phyloP scores from a whole-genome alignment of 2,113 vertebrate genomes.

The Sphaerodactylus townsendi region DNA sequence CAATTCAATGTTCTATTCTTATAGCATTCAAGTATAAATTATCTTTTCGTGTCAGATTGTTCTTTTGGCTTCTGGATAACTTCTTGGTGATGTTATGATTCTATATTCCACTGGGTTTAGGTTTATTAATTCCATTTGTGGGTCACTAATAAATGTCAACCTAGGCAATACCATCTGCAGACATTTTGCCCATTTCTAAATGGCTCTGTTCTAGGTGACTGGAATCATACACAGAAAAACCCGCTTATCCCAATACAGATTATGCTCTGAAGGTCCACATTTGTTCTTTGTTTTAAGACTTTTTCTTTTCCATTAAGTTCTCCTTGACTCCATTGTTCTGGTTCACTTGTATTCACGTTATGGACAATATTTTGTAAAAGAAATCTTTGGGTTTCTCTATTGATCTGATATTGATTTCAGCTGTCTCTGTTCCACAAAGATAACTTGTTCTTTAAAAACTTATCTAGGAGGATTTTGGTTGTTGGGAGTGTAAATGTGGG shows the following conservation, averaged over 20 bases:
- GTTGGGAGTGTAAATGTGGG: not conserved
- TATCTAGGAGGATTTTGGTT: constrained; percentile 36
- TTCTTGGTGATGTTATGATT: not conserved
- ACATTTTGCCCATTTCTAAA: not conserved
- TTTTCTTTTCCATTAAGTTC: constrained; percentile 11
- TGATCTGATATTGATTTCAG: constrained; percentile 39
- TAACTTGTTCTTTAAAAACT: constrained; percentile 21
- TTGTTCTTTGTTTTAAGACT: constrained; percentile 11
- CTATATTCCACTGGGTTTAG: not conserved
- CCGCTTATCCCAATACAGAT: not conserved
- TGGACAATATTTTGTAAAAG: not conserved
- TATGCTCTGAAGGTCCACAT: not conserved
- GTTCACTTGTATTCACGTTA: constrained; percentile 3
- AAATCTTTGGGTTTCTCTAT: constrained; percentile 28
- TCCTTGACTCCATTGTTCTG: not conserved
- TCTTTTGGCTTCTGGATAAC: not conserved
- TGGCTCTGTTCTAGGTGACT: not conserved
- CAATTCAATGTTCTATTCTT: not conserved
- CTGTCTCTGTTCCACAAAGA: constrained; percentile 15
- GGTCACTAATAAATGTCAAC: not conserved
- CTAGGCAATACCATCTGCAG: not conserved
- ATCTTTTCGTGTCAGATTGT: not conserved
- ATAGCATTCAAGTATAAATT: not conserved
- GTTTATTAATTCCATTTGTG: not conserved
- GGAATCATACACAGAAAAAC: not conserved